Base-by-base conservation (phyloP, 2,888 invertebrate species). In the Eupithecia inturbata region DNA sequence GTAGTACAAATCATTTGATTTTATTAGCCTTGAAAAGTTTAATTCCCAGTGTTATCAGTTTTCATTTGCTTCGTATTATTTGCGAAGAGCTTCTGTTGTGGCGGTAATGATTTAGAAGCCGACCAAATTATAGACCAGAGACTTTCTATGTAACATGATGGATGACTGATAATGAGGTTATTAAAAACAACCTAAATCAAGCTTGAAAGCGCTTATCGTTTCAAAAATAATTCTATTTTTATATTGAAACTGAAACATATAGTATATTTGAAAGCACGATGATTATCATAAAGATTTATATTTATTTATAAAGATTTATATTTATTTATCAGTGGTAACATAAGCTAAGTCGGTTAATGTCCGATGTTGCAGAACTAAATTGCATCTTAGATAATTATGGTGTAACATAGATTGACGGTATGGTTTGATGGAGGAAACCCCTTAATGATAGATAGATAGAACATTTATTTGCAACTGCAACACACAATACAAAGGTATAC, bases 1-100 rank as follows among this genome's bases (percentile, higher is more conserved):
- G 64, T 70, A 22, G 41, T 70, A 70, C 69, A 73, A 71, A 77
- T 73, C 45, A 75, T 74, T 78, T 69, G 71, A 74, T 79, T 74
- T 72, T 53, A 64, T 67, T 73, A 68, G 28, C 74, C 75, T 78
- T 74, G 70, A 70, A 70, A 31, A 22, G 12, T 67, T 33, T 62
- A 31, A 22, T 36, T 60, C 60, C 4, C 16, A 28, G 26, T 9
- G 39, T 41, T 45, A 70, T 66, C 39, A 66, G 7, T 26, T 19
- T 66, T 66, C 26, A 66, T 66, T 66, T 39, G 39, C 64, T 66
- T 26, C 26, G 12, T 62, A 53, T 53, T 67, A 70, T 67, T 49
- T 57, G 53, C 49, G 26, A 45, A 66, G 16, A 31, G 31, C 16
- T 63, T 45, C 16, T 33, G 33, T 31, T 36, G 39, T 63, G 33